Conservation (phyloP, 2,888 invertebrate genomes). For the Agelastica alni region DNA sequence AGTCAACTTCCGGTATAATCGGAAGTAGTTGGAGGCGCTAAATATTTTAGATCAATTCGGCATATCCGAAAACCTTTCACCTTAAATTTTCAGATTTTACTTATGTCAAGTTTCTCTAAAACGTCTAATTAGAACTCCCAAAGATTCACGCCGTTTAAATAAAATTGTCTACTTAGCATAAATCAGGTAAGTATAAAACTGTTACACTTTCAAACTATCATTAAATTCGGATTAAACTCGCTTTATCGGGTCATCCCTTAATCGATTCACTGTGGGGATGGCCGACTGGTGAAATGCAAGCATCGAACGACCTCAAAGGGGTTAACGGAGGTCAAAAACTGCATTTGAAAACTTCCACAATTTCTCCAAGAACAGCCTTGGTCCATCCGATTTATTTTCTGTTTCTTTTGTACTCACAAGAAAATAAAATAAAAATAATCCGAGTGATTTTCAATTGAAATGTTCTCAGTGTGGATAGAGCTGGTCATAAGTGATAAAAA, state of each 20-base stretch:
- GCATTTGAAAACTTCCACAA: slow-evolving; percentile 4
- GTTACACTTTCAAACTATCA: no score
- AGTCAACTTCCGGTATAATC: no score
- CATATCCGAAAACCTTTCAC: no score
- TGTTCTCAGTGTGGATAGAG: not conserved
- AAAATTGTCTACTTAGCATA: no score
- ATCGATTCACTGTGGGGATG: slow-evolving; percentile 1
- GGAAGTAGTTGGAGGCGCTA: no score
- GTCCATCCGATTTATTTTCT: not conserved
- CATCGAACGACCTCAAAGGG: slow-evolving; percentile 1
- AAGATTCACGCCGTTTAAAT: no score
- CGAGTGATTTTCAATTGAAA: not conserved
- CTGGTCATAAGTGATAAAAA: not conserved
- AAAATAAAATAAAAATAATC: not conserved
- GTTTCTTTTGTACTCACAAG: not conserved
- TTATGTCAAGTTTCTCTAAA: no score
- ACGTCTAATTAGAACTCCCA: no score
- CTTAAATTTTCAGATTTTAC: no score
- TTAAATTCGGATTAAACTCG: not conserved
- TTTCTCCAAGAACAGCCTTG: not conserved
- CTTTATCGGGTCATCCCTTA: not conserved
- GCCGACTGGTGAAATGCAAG: slow-evolving; percentile 1
- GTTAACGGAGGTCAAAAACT: slow-evolving; percentile 3
- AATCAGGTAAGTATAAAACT: no score
- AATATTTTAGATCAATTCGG: no score